A percentile compares a stretch with the other conserved stretches of the same genome.
Conservation (phyloP, 2,797 vertebrate species). For the Paguma larvata region DNA sequence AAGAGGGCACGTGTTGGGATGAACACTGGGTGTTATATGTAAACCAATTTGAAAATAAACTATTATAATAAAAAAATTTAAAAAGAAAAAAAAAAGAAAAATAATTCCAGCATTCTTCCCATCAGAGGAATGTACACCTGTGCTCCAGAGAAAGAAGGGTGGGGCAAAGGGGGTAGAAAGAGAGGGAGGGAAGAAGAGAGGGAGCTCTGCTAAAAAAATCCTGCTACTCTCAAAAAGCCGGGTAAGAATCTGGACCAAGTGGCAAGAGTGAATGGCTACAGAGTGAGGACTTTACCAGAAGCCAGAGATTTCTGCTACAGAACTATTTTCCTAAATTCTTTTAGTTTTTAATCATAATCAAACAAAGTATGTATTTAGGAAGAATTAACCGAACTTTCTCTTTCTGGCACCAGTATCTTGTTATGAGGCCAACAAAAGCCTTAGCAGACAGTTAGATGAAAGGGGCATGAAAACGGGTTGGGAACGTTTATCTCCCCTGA, state of each 20-base stretch:
- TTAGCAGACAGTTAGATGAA: background rate
- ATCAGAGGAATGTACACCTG: background rate
- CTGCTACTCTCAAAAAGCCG: background rate
- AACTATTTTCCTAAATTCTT: background rate
- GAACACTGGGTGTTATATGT: too few species aligned
- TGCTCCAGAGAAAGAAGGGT: background rate
- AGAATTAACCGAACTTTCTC: slow-evolving; percentile 7
- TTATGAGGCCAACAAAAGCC: background rate
- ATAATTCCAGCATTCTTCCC: slow-evolving; percentile 11
- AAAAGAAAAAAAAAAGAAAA: background rate
- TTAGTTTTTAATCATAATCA: slow-evolving; percentile 38
- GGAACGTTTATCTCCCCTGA: background rate
- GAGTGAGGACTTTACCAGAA: slow-evolving; percentile 24
- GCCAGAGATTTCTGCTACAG: background rate
- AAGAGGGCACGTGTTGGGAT: too few species aligned
- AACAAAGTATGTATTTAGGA: slow-evolving; percentile 27
- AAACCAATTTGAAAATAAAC: too few species aligned
- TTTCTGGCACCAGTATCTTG: background rate
- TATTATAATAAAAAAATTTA: too few species aligned
- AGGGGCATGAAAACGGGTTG: background rate
- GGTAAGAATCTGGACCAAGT: background rate
- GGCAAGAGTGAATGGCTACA: background rate
- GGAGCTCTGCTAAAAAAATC: slow-evolving; percentile 7
- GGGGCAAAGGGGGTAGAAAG: background rate
- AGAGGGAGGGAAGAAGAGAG: background rate